These are phyloP conservation scores for Patella depressa DNA, from an alignment of 2,888 invertebrate species.

Conservation along the genomic window DNA sequence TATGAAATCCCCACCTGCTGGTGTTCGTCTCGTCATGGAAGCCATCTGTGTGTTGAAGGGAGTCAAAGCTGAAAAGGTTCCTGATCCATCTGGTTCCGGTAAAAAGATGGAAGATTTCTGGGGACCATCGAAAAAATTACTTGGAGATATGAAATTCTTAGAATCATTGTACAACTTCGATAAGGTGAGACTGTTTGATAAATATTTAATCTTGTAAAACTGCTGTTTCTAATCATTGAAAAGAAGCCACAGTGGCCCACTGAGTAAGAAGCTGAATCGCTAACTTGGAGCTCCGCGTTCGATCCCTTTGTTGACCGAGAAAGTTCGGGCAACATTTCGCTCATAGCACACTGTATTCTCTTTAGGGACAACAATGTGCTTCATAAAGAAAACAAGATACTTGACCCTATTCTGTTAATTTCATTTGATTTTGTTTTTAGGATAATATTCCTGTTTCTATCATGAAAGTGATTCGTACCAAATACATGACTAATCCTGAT, in stretches of 20 bases:
- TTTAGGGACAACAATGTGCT: no score
- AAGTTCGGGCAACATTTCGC: no score
- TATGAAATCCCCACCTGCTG: constrained; percentile 71
- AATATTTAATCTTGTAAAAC: no score
- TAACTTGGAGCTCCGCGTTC: no score
- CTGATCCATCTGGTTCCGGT: constrained; percentile 70
- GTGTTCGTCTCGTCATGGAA: constrained; percentile 71
- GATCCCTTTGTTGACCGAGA: no score
- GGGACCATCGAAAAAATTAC: constrained; percentile 70
- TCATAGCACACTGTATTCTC: no score
- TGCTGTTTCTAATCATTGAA: no score
- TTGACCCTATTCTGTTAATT: neutral
- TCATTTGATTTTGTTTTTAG: constrained; percentile 40
- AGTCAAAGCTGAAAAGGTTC: constrained; percentile 70
- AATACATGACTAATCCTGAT: constrained; percentile 80
- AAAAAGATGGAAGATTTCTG: constrained; percentile 72
- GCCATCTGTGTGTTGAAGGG: constrained; percentile 72
- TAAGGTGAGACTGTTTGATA: constrained; percentile 54
- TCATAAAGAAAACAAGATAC: no score
- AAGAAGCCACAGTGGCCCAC: no score
- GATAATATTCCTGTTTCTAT: constrained; percentile 68
- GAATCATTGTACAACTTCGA: constrained; percentile 68
- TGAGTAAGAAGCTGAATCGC: no score
- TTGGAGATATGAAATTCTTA: constrained; percentile 72
- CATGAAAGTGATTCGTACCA: constrained; percentile 69